Evolutionary conservation across 2,113 vertebrate genomes (phyloP).

Genomic region (Triplophysa dalaica): DNA sequence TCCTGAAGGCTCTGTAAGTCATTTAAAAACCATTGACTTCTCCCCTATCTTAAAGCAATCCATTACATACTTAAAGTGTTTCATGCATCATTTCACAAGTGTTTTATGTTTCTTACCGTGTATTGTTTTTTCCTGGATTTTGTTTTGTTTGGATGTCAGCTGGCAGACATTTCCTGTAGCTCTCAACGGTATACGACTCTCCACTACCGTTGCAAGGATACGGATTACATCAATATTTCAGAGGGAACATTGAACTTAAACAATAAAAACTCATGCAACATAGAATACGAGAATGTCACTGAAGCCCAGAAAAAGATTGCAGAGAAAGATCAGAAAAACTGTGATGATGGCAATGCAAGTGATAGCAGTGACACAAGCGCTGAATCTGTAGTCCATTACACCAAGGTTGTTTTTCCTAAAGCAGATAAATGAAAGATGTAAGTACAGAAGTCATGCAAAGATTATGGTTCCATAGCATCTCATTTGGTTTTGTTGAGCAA

Average conservation of each 20-base stretch:
- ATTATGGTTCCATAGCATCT: no score
- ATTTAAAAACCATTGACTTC: not conserved
- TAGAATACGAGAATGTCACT: constrained; percentile 39
- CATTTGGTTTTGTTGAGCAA: no score
- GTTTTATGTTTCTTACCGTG: not conserved
- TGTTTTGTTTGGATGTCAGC: constrained; percentile 38
- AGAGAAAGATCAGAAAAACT: not conserved
- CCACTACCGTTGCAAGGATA: not conserved
- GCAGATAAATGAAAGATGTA: not conserved
- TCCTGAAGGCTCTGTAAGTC: constrained; percentile 36
- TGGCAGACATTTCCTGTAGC: not conserved
- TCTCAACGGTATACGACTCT: constrained; percentile 6
- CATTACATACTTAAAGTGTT: not conserved
- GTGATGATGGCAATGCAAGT: not conserved
- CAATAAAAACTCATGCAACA: not conserved
- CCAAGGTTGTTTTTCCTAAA: constrained; percentile 38
- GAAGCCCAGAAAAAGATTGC: not conserved
- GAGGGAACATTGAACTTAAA: constrained; percentile 7
- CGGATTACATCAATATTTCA: constrained; percentile 34
- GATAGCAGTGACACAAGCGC: constrained; percentile 20
- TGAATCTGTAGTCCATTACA: constrained; percentile 33
- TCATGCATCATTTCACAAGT: no score
- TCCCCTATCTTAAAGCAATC: not conserved
- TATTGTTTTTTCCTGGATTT: not conserved
- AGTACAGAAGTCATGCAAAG: not conserved